These are phyloP conservation scores for Alosa alosa DNA, from an alignment of 2,113 vertebrate species.

Conservation along the genomic window DNA sequence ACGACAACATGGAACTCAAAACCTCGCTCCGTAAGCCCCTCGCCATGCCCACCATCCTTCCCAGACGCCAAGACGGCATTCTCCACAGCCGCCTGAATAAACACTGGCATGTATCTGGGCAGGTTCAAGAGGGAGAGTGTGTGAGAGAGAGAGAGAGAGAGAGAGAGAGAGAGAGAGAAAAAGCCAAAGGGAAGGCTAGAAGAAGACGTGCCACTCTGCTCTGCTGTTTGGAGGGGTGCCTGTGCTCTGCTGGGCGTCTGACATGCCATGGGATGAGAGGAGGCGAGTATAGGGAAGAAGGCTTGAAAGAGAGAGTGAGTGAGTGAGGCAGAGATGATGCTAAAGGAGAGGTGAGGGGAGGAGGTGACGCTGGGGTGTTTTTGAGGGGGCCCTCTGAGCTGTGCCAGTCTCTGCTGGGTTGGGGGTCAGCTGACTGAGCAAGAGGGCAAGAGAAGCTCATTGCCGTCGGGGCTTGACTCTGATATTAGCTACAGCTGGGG, in stretches of 20 bases:
- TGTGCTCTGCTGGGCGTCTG: too few species aligned
- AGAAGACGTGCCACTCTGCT: not conserved
- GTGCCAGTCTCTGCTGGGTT: too few species aligned
- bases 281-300: not conserved
- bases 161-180: too few species aligned
- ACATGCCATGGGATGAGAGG: too few species aligned
- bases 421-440: too few species aligned
- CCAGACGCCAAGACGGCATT: slow-evolving; percentile 58
- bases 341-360: not conserved
- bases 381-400: too few species aligned
- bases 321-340: not conserved
- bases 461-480: not conserved
- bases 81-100: slow-evolving; percentile 56
- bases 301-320: not conserved
- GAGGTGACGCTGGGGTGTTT: not conserved
- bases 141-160: not conserved
- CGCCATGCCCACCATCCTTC: slow-evolving; percentile 48
- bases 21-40: slow-evolving; percentile 47
- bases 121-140: slow-evolving; percentile 10
- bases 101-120: slow-evolving; percentile 31
- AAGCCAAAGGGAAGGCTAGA: not conserved
- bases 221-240: not conserved
- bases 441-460: too few species aligned
- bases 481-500: slow-evolving; percentile 7
- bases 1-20: slow-evolving; percentile 55